These are phyloP conservation scores for Paramormyrops hopkinsi DNA, from an alignment of 2,797 vertebrate genomes.

Conservation along the genomic window DNA sequence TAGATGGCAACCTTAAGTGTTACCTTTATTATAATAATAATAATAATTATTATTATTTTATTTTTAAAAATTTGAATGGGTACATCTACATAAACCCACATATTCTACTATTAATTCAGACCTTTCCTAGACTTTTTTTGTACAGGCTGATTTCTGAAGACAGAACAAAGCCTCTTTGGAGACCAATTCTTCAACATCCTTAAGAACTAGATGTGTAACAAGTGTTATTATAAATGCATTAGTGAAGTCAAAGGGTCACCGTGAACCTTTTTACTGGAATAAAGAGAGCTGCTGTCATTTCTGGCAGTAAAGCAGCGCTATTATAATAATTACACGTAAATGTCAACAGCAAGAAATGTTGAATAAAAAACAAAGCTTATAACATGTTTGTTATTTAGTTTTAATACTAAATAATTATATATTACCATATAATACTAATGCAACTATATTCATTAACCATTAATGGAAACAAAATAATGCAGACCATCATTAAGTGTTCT, in stretches of 20 bases:
- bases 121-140: not conserved
- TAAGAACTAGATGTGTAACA: not conserved
- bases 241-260: not conserved
- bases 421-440: not conserved
- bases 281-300: not conserved
- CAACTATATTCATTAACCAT: not conserved
- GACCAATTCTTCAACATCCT: not conserved
- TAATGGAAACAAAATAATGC: not conserved
- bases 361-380: not conserved
- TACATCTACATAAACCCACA: not conserved
- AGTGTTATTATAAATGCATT: conserved; percentile 13
- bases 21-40: not conserved
- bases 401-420: not conserved
- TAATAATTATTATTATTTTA: not conserved
- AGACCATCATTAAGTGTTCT: not conserved
- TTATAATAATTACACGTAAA: conserved; percentile 13
- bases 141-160: not conserved
- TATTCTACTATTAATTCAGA: not conserved
- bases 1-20: not conserved
- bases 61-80: not conserved
- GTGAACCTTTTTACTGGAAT: not conserved
- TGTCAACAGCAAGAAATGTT: not conserved
- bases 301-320: not conserved
- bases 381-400: not conserved
- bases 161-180: not conserved